Base-by-base conservation (phyloP, 1,140 invertebrate species). In the Liolophura sinensis region DNA sequence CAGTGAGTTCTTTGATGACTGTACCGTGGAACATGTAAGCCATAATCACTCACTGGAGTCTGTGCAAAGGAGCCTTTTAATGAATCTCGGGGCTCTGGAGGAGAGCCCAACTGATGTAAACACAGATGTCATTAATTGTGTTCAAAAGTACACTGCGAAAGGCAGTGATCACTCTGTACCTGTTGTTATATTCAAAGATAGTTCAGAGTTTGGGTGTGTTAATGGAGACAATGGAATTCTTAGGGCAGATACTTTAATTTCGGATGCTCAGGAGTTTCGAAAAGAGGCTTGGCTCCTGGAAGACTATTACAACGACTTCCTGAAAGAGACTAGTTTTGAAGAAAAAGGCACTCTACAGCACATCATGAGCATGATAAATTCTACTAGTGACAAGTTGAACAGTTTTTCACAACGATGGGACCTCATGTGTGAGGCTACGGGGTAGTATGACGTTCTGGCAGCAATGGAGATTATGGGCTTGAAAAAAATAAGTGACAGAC, bases 281-380 rank as follows among this genome's bases (percentile, higher is more conserved):
- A 68, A 68, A 56, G 63, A 68, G 57, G 68, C 68, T 52, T 4
- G 68, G 16, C 52, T 68, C 0, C 22, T 65, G 1, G 59, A 69
- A 18, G 63, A 62, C 31, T 65, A 61, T 27, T 69, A 20, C 47
- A 62, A 67, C 27, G 24, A 14, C 6, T 68, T 68, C 25, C 62
- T 57, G 40, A 54, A 65, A 62, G 64, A 62, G 46, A 22, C 67
- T 40, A 72, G 64, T 61, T 24, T 50, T 50, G 47, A 27, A 27
- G 58, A 69, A 27, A 72, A 64, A 58, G 70, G 70, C 24, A 71
- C 65, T 9, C 50, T 68, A 0, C 51, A n/a, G 47, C 25, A 67
- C 50, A 40, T 71, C 14, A 64, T 65, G 64, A 69, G 65, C 24
- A 0, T 64, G 25, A 63, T 64, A 11, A 66, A 69, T 61, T 69